phyloP scores from a whole-genome alignment of 2,797 vertebrate genomes.

The Acomys russatus region DNA sequence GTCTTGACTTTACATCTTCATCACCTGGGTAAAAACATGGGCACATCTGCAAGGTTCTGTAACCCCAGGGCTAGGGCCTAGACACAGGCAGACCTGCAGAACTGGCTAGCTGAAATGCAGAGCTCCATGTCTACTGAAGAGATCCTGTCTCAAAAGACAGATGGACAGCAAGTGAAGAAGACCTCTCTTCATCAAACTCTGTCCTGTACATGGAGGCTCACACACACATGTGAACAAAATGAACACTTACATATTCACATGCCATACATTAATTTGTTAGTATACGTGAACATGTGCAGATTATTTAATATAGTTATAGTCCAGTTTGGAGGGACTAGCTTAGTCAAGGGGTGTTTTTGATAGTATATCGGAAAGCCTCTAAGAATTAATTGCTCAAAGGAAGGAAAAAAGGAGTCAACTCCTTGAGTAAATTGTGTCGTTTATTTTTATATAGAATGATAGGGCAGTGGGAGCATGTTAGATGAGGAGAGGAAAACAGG shows the following conservation, averaged over 20 bases:
- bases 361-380: not conserved
- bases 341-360: not conserved
- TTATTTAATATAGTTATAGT: not conserved
- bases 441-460: not conserved
- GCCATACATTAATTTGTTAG: too few relatives aligned
- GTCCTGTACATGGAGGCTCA: not conserved
- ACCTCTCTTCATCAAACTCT: not conserved
- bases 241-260: not conserved
- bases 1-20: not conserved
- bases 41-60: not conserved
- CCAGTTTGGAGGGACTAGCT: not conserved
- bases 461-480: not conserved
- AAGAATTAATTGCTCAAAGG: not conserved
- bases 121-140: not conserved
- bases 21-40: not conserved
- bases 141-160: not conserved
- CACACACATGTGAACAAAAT: not conserved
- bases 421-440: not conserved
- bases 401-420: not conserved
- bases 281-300: not conserved
- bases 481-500: not conserved
- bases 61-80: not conserved
- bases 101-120: not conserved
- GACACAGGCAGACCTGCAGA: not conserved
- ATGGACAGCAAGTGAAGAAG: not conserved